These are phyloP conservation scores for Corythaixoides concolor DNA, from an alignment of 2,113 vertebrate species.

Conservation along the genomic window DNA sequence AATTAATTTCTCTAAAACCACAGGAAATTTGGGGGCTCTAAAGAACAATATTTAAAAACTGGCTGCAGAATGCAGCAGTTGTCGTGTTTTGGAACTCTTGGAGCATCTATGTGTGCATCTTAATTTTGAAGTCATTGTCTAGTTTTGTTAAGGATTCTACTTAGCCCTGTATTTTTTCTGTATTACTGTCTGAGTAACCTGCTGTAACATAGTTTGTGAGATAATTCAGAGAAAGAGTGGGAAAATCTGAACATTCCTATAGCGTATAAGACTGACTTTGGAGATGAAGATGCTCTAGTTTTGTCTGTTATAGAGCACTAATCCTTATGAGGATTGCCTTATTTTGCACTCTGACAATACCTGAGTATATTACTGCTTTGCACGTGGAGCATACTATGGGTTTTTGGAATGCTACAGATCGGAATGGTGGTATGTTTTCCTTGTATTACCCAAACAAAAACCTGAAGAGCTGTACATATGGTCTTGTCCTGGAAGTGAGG, in stretches of 20 bases:
- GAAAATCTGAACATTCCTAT: accelerated
- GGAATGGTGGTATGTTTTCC: background rate
- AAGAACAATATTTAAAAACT: background rate
- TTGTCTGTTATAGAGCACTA: accelerated
- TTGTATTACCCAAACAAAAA: too few species aligned
- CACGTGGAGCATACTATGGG: background rate
- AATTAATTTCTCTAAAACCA: background rate
- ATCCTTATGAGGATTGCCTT: background rate
- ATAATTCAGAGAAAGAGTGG: background rate
- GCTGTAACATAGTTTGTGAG: background rate
- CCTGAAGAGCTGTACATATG: background rate
- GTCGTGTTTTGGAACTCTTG: accelerated
- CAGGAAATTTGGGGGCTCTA: accelerated
- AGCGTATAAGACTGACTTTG: background rate
- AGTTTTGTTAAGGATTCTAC: accelerated
- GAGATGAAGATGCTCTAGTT: accelerated
- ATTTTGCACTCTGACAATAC: background rate
- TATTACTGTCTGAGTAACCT: accelerated
- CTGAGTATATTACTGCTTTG: background rate
- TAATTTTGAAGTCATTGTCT: background rate
- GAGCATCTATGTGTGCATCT: accelerated
- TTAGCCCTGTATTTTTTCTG: background rate
- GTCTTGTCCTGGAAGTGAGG: background rate
- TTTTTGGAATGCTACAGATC: background rate
- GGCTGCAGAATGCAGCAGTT: background rate